Percentiles rank a stretch among this genome's conserved stretches.
These are phyloP conservation scores for Gila robusta DNA, from an alignment of 2,797 vertebrate species.

Conservation along the genomic window DNA sequence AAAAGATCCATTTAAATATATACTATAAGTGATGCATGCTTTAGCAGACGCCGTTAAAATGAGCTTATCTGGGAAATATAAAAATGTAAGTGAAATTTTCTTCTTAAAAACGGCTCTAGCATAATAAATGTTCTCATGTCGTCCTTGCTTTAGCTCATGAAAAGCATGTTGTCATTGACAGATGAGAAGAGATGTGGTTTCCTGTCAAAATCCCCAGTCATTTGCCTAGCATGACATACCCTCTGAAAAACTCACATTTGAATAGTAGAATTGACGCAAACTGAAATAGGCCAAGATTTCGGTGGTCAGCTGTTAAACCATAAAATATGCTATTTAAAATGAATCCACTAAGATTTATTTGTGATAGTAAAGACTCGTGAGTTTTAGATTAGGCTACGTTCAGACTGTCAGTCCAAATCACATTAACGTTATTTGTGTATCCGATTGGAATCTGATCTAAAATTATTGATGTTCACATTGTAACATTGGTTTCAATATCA, in stretches of 20 bases:
- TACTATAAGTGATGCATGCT: background rate
- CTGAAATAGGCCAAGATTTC: background rate
- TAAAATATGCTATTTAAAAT: background rate
- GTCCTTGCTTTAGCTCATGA: background rate
- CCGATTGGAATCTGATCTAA: no score
- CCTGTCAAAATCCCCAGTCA: constrained; percentile 60
- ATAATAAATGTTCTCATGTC: background rate
- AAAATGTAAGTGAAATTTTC: background rate
- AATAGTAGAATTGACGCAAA: constrained; percentile 8
- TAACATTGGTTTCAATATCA: no score
- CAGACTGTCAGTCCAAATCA: no score
- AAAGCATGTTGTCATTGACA: constrained; percentile 41
- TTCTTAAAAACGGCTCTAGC: background rate
- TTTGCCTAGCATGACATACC: constrained; percentile 47
- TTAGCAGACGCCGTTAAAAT: background rate
- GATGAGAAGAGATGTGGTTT: constrained; percentile 51
- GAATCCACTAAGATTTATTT: background rate
- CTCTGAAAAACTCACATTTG: constrained; percentile 42
- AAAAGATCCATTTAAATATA: background rate
- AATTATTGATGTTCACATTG: no score
- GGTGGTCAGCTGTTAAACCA: background rate
- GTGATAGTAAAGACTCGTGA: background rate
- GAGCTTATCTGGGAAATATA: background rate
- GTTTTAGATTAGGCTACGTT: no score
- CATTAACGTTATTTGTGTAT: no score